Base-by-base conservation (phyloP, 2,888 invertebrate species). In the Mesorhabditis spiculigera region DNA sequence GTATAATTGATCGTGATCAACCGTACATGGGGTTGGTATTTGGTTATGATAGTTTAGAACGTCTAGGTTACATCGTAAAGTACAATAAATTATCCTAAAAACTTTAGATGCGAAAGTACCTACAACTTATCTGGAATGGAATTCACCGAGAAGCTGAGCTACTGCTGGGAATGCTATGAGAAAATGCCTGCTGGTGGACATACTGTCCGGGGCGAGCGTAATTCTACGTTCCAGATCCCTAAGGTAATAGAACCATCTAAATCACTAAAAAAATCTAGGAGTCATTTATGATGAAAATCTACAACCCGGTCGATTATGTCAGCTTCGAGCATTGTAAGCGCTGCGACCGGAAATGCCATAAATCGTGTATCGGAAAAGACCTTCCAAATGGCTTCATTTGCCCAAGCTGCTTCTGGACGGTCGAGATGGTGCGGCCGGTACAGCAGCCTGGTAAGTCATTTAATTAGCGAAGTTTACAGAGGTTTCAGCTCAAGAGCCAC, bases 111-210 rank as follows among this genome's bases (percentile, higher is more conserved):
- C 71, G 78, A 82, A 63, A 68, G 71, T 43, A 73, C 73, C 42
- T 80, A 82, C 4, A 74, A 67, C 8, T 50, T 74, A n/a, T 84
- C 71, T 66, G 78, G 79, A 43, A 78, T 81, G 10, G 69, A 71
- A 10, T 91, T 91, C 88, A 92, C 91, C 90, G 91, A 92, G 90
- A 94, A 95, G 91, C 97, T 97, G 90, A 95, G 95, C 86, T 98
- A 95, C 91, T 98, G 98, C 91, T 93, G 94, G 90, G 97, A 96
- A 90, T 98, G 97, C 90, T 98, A 96, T 91, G 94, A 84, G 43
- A 96, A 97, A 89, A 94, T 97, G 89, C 94, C 93, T 87, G 95
- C 95, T 76, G 95, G 96, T 88, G 94, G 94, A 77, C 95, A 97
- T 81, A 95, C 95, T 86, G 90, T 98, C 80, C 94, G 95, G 81